Evolutionary conservation across 2,113 vertebrate genomes (phyloP), one percentile per base, ranked within the genome.

Genomic region (Lampris incognitus): DNA sequence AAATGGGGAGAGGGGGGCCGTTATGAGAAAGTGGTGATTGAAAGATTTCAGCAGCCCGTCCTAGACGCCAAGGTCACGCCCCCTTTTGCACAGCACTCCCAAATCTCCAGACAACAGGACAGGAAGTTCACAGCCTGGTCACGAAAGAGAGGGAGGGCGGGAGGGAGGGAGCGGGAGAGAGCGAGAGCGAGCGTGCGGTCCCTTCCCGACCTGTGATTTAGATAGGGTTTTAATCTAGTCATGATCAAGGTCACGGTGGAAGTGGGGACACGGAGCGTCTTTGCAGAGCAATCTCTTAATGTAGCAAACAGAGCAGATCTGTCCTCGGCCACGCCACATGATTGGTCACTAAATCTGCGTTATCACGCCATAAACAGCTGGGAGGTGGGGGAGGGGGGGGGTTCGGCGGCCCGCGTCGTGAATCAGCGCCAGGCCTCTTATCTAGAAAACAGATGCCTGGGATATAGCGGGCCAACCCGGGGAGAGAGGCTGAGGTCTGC

Each of bases 381-480:
- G 67, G 68, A 73, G 74, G 50, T 56, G 51, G 40, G 76, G 81
- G 88, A 85, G 84, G 68, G 13, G 0, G 76, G 55, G 74, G 84
- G 81, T 85, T 85, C 66, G 67, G 76, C 78, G 75, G 83, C 79
- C 58, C 73, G 72, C 79, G 66, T 84, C 58, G 89, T 92, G 92
- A 94, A 93, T 93, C 89, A 92, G 68, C 61, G 41, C 66, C 69
- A 10, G 2, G 6, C 51, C 39, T 68, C 81, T 86, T 82, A 92
- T 93, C 83, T 90, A 83, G 73, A 92, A 93, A 94, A 90, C 92
- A 95, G 89, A 92, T 93, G 92, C 68, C 78, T 75, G 66, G 3
- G 52, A 85, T 68, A 81, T 64, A 70, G 54, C 69, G 66, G 77
- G 39, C 52, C 57, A 74, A 84, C 75, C 64, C 71, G 71, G n/a